Base-by-base conservation (phyloP, 2,888 invertebrate species). In the Pterostichus niger region DNA sequence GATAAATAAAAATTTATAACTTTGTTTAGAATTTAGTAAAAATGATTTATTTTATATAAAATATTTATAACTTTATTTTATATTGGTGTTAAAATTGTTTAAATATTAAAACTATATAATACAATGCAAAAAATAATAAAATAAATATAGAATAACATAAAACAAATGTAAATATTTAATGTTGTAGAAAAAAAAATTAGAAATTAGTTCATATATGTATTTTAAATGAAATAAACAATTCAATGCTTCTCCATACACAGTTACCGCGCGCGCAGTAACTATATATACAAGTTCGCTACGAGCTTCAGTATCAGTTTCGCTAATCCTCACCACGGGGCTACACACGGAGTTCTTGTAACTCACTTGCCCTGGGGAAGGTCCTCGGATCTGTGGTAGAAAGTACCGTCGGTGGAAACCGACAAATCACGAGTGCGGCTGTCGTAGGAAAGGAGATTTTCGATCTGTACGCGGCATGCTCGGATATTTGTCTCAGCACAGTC, bases 301-400 rank as follows among this genome's bases (percentile, higher is more conserved):
- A 35, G 6, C 0, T 13, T 56, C n/a, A n/a, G n/a, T 0, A 0
- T 15, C 6, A 31, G 75, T 82, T 75, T 59, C 61, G 82, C 59
- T 35, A 75, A 82, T 44, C 82, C 82, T 33, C 59, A 40, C 82
- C 31, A 24, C 61, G 75, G 75, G 82, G 75, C 61, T 61, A 75
- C 82, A 82, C 13, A 82, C 82, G 82, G 82, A 44, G 82, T 75
- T 31, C 33, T 75, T 6, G 75, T 82, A 33, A 44, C 82, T 82
- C 82, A 81, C 33, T 40, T 15, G 46, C 75, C 82, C 75, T 82
- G 82, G 52, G 82, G 82, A 82, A 82, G 82, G 82, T 82, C 82
- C 82, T 82, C 82, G 82, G 82, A 82, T 82, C 75, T 24, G 6
- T 17, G 82, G 82, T 82, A 82, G 82, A 40, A 75, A 82, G 75